phyloP scores from a whole-genome alignment of 1,140 invertebrate species.

The Asobara japonica region DNA sequence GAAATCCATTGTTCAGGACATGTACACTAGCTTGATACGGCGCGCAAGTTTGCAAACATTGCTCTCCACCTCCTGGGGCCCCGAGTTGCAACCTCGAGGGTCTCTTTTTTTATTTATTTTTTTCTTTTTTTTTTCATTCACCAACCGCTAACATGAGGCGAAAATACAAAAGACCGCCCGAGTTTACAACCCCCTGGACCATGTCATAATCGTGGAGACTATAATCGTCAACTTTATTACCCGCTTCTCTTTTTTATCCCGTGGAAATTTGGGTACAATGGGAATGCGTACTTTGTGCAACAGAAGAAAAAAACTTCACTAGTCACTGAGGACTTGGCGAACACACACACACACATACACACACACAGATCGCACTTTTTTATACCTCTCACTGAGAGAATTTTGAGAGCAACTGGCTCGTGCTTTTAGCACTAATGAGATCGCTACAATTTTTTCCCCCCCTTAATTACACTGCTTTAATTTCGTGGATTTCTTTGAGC shows the following conservation, averaged over 20 bases:
- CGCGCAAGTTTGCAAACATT: slow-evolving; percentile 2
- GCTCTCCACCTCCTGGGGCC: not conserved
- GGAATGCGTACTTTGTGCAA: not conserved
- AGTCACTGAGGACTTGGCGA: not conserved
- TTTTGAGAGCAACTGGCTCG: no score
- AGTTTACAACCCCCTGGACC: slow-evolving; percentile 18
- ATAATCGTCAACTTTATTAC: slow-evolving; percentile 20
- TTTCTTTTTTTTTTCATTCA: not conserved
- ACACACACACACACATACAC: not conserved
- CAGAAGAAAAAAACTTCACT: slow-evolving; percentile 2
- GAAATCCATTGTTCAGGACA: not conserved
- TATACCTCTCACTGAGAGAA: not conserved
- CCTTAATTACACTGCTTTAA: no score
- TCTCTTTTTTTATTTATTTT: not conserved
- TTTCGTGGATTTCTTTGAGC: no score
- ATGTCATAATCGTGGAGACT: slow-evolving; percentile 22
- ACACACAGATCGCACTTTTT: not conserved
- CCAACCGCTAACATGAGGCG: slow-evolving; percentile 4
- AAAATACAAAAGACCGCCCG: slow-evolving; percentile 15
- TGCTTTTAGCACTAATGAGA: no score
- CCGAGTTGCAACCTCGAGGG: not conserved
- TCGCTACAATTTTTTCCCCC: no score
- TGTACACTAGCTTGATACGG: not conserved
- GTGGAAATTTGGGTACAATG: not conserved
- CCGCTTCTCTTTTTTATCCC: not conserved